phyloP scores from a whole-genome alignment of 2,797 vertebrate species.

The Tapirus indicus region DNA sequence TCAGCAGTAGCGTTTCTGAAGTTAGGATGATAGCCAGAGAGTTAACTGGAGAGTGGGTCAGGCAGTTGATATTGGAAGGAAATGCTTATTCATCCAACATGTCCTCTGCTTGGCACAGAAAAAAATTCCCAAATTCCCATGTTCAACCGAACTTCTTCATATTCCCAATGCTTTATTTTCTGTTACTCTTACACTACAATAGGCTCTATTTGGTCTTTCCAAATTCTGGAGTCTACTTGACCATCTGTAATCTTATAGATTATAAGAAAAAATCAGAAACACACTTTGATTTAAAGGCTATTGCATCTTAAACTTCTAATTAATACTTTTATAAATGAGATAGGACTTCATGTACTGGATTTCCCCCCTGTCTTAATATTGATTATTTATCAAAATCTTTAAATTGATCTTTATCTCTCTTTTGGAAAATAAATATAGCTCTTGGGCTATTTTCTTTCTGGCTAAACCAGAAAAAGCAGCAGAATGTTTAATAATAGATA shows the following conservation, averaged over 20 bases:
- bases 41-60: not conserved
- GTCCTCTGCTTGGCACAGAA: not conserved
- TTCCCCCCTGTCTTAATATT: not conserved
- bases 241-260: not conserved
- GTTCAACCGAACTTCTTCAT: not conserved
- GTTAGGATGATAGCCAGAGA: not conserved
- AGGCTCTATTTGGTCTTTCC: not conserved
- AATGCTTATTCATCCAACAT: not conserved
- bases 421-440: not conserved
- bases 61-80: not conserved
- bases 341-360: not conserved
- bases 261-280: not conserved
- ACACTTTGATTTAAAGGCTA: not conserved
- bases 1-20: not conserved
- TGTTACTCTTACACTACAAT: not conserved
- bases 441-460: slow-evolving; percentile 54
- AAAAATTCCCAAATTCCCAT: not conserved
- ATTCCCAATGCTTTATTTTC: not conserved
- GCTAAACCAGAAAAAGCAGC: not conserved
- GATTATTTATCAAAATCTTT: slow-evolving; percentile 59
- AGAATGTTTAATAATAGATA: slow-evolving; percentile 42
- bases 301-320: not conserved
- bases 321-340: not conserved
- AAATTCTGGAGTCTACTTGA: not conserved
- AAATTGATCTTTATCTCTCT: slow-evolving; percentile 24